Evolutionary conservation across 64 coral and sea anemone species (phyloP), one percentile per base, ranked within the genome.

Genomic region (Montipora efflorescens): DNA sequence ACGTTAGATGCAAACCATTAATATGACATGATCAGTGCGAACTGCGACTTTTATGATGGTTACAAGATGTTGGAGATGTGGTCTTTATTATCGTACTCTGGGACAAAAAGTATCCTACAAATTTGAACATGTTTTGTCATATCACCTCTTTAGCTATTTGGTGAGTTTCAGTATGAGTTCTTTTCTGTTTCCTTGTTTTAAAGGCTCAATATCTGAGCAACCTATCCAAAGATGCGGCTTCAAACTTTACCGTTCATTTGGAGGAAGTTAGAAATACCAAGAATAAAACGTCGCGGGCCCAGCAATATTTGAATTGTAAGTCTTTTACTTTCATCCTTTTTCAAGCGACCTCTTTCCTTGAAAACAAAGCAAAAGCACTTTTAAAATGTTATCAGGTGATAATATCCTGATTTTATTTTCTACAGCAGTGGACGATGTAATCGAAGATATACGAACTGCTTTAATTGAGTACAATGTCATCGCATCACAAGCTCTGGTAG

Each of bases 341-440:
- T 6, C 48, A 11, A 64, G 13, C 61, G 14, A 12, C 9, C 4
- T 64, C 12, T 11, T 64, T 11, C 3, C 14, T 12, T 7, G 14
- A 64, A 64, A 14, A 10, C 52, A 5, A 55, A 67, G 62, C 62
- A 4, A 18, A 15, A 18, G 15, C 5, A 23, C 0, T 6, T 23
- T 78, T 1, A 1, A 78, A 47, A 14, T 16, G 19, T 78, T 16
- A n/a, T 36, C 12, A 18, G 14, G 47, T 47, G 5, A 5, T 18
- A 52, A 14, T 49, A 15, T 7, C 0, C 12, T 2, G 0, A 18
- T 19, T 19, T n/a, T 78, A 4, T 50, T 13, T 48, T 45, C 16
- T 67, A 10, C 66, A 86, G 82, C 66, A 22, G 82, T 86, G 64
- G 66, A 72, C 50, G 44, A 23, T 10, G 18, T 86, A 47, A 72